Percentiles rank a stretch among this genome's conserved stretches.
Evolutionary conservation across 2,797 vertebrate genomes (phyloP).

Genomic region (Danio jaintianensis): DNA sequence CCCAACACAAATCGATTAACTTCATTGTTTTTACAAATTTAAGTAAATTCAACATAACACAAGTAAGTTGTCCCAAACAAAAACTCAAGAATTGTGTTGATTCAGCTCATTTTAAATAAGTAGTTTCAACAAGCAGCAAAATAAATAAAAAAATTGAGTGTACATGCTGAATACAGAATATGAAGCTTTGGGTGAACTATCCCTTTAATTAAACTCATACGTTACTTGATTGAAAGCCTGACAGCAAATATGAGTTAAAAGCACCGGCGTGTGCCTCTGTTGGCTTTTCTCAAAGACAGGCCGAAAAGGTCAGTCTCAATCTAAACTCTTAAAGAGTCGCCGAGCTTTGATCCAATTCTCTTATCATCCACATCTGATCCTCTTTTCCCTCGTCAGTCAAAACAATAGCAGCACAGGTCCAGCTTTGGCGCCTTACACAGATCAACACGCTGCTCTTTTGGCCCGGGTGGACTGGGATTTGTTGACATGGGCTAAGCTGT

Average conservation of each 20-base stretch:
- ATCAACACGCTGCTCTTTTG: constrained; percentile 54
- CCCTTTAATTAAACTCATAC: background rate
- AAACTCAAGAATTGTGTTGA: too few relatives aligned
- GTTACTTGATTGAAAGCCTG: background rate
- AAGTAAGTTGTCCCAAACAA: too few relatives aligned
- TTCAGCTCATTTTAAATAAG: too few relatives aligned
- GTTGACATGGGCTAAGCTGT: constrained; percentile 59
- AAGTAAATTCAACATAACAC: too few relatives aligned
- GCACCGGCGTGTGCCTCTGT: background rate
- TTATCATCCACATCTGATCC: constrained; percentile 19
- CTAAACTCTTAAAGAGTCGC: background rate
- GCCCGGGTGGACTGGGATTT: constrained; percentile 47
- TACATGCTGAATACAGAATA: too few relatives aligned
- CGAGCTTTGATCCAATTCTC: constrained; percentile 30
- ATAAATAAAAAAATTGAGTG: too few relatives aligned
- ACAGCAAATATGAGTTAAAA: background rate
- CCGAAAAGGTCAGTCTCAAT: background rate
- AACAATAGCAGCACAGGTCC: constrained; percentile 46
- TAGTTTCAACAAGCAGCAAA: too few relatives aligned
- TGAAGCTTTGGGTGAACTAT: too few relatives aligned
- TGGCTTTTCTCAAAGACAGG: background rate
- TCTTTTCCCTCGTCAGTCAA: constrained; percentile 20
- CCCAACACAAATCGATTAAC: too few relatives aligned
- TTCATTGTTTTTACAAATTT: too few relatives aligned
- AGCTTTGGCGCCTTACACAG: constrained; percentile 39